Conservation (phyloP, 1,140 invertebrate species). For the Polypedilum vanderplanki region DNA sequence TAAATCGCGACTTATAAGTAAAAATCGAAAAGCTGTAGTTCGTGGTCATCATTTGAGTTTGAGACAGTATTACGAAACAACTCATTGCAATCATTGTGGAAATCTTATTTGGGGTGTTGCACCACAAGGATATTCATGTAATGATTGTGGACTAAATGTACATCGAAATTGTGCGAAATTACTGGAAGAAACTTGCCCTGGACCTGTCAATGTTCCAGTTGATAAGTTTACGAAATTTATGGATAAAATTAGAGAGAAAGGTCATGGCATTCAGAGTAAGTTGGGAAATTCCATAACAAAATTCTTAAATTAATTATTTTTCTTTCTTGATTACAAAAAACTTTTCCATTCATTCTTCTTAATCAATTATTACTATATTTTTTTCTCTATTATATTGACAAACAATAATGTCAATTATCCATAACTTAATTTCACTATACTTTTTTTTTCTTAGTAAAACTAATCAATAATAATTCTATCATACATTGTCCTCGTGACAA, state of each 20-base stretch:
- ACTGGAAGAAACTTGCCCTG: conserved; percentile 79
- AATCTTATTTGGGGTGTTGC: conserved; percentile 88
- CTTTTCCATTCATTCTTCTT: no score
- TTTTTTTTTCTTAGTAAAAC: no score
- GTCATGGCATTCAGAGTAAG: conserved; percentile 15
- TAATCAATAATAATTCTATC: not conserved
- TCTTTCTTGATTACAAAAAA: no score
- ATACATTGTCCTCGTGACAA: not conserved
- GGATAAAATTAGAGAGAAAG: conserved; percentile 54
- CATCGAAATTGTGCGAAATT: conserved; percentile 75
- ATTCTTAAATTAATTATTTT: not conserved
- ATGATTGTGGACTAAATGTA: conserved; percentile 82
- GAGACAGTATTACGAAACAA: conserved; percentile 82
- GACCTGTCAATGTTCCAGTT: conserved; percentile 49
- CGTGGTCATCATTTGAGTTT: conserved; percentile 85
- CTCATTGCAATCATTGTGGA: conserved; percentile 88
- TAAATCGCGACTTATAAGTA: conserved; percentile 62
- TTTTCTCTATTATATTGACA: no score
- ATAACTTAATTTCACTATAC: no score
- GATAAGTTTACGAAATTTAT: conserved; percentile 64
- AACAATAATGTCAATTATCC: no score
- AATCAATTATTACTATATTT: no score
- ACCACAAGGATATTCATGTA: conserved; percentile 88
- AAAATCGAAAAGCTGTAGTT: conserved; percentile 59
- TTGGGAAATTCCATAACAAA: not conserved